Base-by-base conservation (phyloP, 1,140 invertebrate species). In the Penaeus chinensis region DNA sequence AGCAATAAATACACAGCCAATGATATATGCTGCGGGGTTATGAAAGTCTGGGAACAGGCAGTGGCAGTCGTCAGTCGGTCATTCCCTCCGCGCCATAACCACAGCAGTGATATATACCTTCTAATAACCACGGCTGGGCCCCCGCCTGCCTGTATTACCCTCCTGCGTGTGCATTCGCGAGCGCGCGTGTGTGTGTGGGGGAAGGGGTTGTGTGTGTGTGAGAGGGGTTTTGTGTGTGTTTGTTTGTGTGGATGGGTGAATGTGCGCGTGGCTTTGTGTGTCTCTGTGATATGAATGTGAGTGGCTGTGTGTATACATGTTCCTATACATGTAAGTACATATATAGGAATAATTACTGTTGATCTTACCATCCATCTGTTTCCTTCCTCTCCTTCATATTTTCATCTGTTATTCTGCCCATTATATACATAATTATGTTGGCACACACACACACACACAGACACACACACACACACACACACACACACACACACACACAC, bases 11-110 rank as follows among this genome's bases (percentile, higher is more conserved):
- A 42, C 47, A 24, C 11, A n/a, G 22, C 22, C 77, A 61, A 79
- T 79, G 77, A 79, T 79, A 60, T 79, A 79, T 79, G 47, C 27
- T n/a, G 24, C 7, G 61, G 47, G 32, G 47, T 79, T 79, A 79
- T 79, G 77, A 79, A 79, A 60, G 77, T 54, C 47, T 61, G 47
- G 47, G 42, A 60, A 18, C 77, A 22, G 77, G 24, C 47, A 60
- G 20, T 2, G 16, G 47, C 7, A 24, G 77, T 79, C 47, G 77
- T 79, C 47, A 79, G 4, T 47, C 47, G 16, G 77, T 79, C 47
- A 79, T 13, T 47, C 47, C 10, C 47, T 47, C 71, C 24, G 24
- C 71, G 18, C 24, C 24, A 79, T 61, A 79, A 60, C 47, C 77
- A 22, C 22, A 47, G 10, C 47, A 5, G 77, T 61, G 77, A 79